These are phyloP conservation scores for Potorous gilbertii DNA, from an alignment of 2,797 vertebrate genomes.

Conservation along the genomic window DNA sequence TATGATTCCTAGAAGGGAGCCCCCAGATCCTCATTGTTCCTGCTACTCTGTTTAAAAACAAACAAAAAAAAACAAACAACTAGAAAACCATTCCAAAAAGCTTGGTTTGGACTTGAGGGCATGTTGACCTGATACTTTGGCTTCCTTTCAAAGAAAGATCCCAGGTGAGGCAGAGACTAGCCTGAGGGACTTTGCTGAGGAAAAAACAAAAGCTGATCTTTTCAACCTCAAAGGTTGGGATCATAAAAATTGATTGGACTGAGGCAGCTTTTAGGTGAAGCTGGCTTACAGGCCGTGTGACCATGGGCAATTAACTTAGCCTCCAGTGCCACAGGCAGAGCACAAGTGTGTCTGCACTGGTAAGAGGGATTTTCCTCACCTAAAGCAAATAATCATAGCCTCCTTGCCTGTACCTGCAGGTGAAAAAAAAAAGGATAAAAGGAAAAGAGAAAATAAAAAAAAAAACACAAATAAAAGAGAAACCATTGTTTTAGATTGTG, in stretches of 20 bases:
- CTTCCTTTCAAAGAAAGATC: slow-evolving; percentile 8
- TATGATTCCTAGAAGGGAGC: neutral
- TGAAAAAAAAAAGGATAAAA: neutral
- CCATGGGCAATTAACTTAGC: neutral
- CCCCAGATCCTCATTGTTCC: neutral
- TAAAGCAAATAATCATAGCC: neutral
- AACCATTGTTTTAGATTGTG: neutral
- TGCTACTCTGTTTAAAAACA: neutral
- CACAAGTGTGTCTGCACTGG: neutral
- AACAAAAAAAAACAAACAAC: neutral
- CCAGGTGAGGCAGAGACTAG: neutral
- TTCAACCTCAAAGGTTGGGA: neutral
- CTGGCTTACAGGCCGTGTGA: neutral
- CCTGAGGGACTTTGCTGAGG: neutral
- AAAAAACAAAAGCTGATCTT: no score
- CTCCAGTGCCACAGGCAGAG: neutral
- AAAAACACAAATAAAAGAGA: neutral
- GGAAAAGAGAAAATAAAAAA: neutral
- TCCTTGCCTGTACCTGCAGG: neutral
- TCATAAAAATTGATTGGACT: neutral
- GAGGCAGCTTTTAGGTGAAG: neutral
- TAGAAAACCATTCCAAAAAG: neutral
- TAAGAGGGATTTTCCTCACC: neutral
- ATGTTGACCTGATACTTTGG: neutral
- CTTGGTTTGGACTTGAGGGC: neutral